Conservation (phyloP, 2,888 invertebrate genomes). For the Entomobrya proxima region DNA sequence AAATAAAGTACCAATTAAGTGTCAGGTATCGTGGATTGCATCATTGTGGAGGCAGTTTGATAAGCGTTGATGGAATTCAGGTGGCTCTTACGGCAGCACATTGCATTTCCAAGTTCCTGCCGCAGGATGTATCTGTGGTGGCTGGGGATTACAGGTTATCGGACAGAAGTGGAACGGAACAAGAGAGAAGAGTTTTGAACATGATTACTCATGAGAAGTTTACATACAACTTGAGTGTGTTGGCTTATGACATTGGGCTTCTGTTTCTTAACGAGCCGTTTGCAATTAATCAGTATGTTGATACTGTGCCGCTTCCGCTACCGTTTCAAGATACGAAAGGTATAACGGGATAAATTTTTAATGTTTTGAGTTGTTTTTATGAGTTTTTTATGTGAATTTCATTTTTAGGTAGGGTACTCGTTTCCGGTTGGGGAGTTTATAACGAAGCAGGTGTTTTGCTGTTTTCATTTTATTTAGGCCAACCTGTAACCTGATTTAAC, state of each 20-base stretch:
- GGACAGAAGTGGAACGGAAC: constrained; percentile 43
- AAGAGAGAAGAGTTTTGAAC: constrained; percentile 7
- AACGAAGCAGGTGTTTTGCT: background rate
- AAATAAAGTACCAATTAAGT: constrained; percentile 21
- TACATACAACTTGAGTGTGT: constrained; percentile 41
- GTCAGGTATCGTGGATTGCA: background rate
- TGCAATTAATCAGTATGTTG: background rate
- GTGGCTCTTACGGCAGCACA: constrained; percentile 9
- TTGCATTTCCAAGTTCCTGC: constrained; percentile 1
- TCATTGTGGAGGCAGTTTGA: background rate
- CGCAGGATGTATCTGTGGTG: background rate
- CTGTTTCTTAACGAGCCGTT: background rate
- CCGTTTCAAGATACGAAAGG: constrained; percentile 5
- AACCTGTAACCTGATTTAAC: too few relatives aligned
- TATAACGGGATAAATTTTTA: too few relatives aligned
- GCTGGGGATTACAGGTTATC: too few relatives aligned
- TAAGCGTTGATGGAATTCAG: background rate
- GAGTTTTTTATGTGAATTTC: too few relatives aligned
- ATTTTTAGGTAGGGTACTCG: too few relatives aligned
- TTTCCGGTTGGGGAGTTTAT: constrained; percentile 72
- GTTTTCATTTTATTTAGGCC: too few relatives aligned
- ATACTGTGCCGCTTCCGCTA: background rate
- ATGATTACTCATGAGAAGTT: constrained; percentile 62
- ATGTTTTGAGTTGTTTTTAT: too few relatives aligned
- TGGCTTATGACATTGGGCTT: constrained; percentile 5